Evolutionary conservation across 2,797 vertebrate genomes (phyloP), one percentile per base, ranked within the genome.

Genomic region (Girardinus metallicus): DNA sequence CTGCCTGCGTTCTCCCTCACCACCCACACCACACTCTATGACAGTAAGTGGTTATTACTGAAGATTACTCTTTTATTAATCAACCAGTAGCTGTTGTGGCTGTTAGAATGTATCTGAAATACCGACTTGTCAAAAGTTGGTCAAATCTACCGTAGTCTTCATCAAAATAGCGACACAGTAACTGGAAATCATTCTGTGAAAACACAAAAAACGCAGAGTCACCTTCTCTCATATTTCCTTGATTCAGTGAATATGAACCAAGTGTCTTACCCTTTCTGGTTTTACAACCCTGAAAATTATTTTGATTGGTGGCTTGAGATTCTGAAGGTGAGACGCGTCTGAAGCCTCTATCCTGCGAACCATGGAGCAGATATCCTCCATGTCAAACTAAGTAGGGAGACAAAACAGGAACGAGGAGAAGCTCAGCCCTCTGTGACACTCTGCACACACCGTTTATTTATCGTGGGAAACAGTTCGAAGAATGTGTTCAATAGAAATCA

Each of bases 311-410:
- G 64, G 51, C 0, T 0, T 0, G 55, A 95, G 83, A 71, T 89
- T 1, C 0, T 2, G 9, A 43, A 91, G 70, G 2, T 0, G 36
- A 0, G 6, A 3, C 3, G 36, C 1, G 1, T 15, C 78, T 1
- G 75, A 44, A 0, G 79, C 2, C 84, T 95, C 94, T 44, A 95
- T 86, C 46, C 95, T 87, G 44, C 94, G 72, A 29, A 93, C 81
- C 76, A 77, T 55, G 2, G 93, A 92, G 31, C 6, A 1, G 60
- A 94, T 43, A 0, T 1, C 0, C 9, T 75, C 79, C 8, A 72
- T 4, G 4, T 49, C 0, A 21, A 92, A 64, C 93, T 94, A 12
- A 23, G 74, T 1, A 4, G 60, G 43, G 13, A 44, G 44, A 75
- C 21, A 62, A 1, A 82, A 9, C 11, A 36, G n/a, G 3, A 29